phyloP scores from a whole-genome alignment of 2,113 vertebrate species.

The Ursus arctos region DNA sequence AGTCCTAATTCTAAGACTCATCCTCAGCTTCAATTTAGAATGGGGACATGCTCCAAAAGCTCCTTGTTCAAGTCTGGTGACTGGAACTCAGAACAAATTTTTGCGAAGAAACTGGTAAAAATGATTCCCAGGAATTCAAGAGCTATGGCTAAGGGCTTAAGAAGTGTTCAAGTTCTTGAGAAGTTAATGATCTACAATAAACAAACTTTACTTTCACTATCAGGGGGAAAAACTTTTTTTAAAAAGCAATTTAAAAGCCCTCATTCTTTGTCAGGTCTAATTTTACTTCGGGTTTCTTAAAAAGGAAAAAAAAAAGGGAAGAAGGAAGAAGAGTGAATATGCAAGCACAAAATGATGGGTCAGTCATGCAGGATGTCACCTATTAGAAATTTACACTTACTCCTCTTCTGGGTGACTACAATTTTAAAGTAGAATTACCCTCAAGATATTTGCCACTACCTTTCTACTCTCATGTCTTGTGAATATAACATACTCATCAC shows the following conservation, averaged over 20 bases:
- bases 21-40: constrained; percentile 4
- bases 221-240: not conserved
- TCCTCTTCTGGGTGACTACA: not conserved
- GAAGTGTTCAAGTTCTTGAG: constrained; percentile 7
- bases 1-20: constrained; percentile 17
- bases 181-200: constrained; percentile 17
- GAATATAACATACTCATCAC: not conserved
- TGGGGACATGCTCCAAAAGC: not conserved
- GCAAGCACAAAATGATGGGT: not conserved
- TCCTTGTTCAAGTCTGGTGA: constrained; percentile 11
- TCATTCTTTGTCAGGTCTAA: constrained; percentile 24
- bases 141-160: not conserved
- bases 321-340: not conserved
- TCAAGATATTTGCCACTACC: not conserved
- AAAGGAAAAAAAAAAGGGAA: not conserved
- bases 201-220: constrained; percentile 17
- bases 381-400: not conserved
- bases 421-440: not conserved
- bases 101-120: constrained; percentile 20
- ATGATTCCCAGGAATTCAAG: not conserved
- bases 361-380: not conserved
- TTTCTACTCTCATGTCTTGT: not conserved
- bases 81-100: constrained; percentile 33
- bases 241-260: not conserved
- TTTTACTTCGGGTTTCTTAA: constrained; percentile 4